Percentiles rank a stretch among this genome's conserved stretches.
Evolutionary conservation across 1,140 invertebrate genomes (phyloP).

Genomic region (Aphaenogaster ashmeadi): DNA sequence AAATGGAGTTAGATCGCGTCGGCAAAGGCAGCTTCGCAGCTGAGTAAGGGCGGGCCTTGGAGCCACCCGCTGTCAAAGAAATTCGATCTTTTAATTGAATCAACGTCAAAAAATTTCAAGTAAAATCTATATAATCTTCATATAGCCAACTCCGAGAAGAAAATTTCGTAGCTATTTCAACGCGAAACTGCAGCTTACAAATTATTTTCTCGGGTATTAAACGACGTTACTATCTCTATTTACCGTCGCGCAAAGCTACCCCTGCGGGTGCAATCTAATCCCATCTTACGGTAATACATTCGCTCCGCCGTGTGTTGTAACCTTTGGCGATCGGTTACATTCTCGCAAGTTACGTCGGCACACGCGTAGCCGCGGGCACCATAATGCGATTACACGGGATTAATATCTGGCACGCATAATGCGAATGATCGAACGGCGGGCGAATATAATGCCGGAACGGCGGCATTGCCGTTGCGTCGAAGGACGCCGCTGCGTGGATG

Average conservation of each 20-base stretch:
- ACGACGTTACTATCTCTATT: conserved; percentile 35
- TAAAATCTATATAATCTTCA: not conserved
- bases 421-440: conserved; percentile 55
- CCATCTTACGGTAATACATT: conserved; percentile 54
- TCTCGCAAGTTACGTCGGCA: conserved; percentile 36
- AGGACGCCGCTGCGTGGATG: conserved; percentile 23
- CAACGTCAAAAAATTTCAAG: not conserved
- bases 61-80: not conserved
- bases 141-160: not conserved
- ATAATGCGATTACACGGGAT: conserved; percentile 58
- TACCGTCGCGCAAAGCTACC: conserved; percentile 34
- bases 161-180: not conserved
- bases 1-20: conserved; percentile 30
- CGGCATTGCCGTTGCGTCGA: conserved; percentile 17
- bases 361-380: conserved; percentile 39
- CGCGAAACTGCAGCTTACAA: not conserved
- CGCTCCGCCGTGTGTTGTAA: conserved; percentile 24
- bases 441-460: conserved; percentile 34
- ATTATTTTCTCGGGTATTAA: conserved; percentile 27
- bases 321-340: conserved; percentile 53
- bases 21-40: conserved; percentile 3
- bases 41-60: not conserved
- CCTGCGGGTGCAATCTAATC: conserved; percentile 55
- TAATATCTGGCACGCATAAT: conserved; percentile 64
- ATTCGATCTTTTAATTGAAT: conserved; percentile 2